Evolutionary conservation across 1,140 invertebrate species (phyloP), one percentile per base, ranked within the genome.

Genomic region (Polypedilum vanderplanki): DNA sequence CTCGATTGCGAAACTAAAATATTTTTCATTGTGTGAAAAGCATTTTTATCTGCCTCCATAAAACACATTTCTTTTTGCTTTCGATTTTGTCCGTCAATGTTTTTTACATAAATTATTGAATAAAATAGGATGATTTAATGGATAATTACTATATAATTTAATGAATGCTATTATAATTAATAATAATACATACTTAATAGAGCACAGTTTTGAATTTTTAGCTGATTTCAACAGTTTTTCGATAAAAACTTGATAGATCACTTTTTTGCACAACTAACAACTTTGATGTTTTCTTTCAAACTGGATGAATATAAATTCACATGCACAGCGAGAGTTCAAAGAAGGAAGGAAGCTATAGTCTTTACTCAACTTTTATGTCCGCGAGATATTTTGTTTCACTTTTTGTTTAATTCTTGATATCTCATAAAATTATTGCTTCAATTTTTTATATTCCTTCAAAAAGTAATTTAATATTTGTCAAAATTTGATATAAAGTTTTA

Each of bases 161-260:
- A 20, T 70, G 65, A 20, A 70, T 70, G 65, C 65, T 70, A 70
- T 20, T 70, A 2, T 20, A 22, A 20, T 70, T n/a, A 70, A 8
- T 70, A 70, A 18, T 9, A 20, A 70, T 70, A 70, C 65, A 20
- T 70, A 70, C 65, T 70, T 70, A 70, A 70, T 18, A 70, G 65
- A 20, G 65, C 65, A 70, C 65, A 70, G 65, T 20, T 70, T 70
- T 18, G 17, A 18, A 70, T 18, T 70, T 70, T 70, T 70, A 8
- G 65, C 65, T 17, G 65, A 10, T 70, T 70, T 70, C 18, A 20
- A 70, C 9, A 70, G 17, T 18, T 70, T 70, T 70, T 18, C 17
- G 7, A 18, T n/a, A 57, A 12, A 46, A 57, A 57, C 46, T 12
- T 57, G 46, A 57, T 57, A 57, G 46, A n/a, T 57, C 12, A 57